phyloP scores from a whole-genome alignment of 1,140 invertebrate species.

The Triops cancriformis region DNA sequence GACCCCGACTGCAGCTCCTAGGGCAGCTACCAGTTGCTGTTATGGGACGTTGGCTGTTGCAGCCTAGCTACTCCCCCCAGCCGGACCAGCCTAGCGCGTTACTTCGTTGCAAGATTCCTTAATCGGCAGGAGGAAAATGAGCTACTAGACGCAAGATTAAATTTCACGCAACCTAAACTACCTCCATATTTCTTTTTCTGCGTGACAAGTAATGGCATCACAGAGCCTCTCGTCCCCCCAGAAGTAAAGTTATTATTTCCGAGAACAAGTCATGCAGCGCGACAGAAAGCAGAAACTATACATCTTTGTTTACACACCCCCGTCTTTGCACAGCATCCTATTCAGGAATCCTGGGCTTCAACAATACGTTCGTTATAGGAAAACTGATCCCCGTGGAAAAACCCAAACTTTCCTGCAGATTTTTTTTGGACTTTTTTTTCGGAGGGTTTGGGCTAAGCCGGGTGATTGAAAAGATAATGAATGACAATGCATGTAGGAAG shows the following conservation, averaged over 20 bases:
- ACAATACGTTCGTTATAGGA: background rate
- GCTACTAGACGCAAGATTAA: slow-evolving; percentile 1
- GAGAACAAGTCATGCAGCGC: background rate
- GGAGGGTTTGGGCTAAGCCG: no score
- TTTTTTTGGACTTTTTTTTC: background rate
- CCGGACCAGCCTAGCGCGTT: background rate
- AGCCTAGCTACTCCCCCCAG: background rate
- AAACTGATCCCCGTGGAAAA: background rate
- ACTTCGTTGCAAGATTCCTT: background rate
- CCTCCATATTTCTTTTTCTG: background rate
- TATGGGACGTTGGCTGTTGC: background rate
- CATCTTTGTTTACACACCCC: background rate
- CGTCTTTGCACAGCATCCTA: background rate
- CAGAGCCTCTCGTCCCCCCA: background rate
- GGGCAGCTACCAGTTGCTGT: background rate
- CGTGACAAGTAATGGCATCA: background rate
- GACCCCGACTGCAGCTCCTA: background rate
- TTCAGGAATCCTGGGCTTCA: background rate
- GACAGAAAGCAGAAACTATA: background rate
- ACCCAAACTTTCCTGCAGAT: background rate
- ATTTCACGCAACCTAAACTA: background rate
- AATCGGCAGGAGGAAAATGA: background rate
- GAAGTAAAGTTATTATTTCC: background rate
- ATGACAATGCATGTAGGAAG: no score
- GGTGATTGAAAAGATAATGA: no score